A percentile compares a stretch with the other conserved stretches of the same genome.
These are phyloP conservation scores for Saccostrea echinata DNA, from an alignment of 1,140 invertebrate species.

Conservation along the genomic window DNA sequence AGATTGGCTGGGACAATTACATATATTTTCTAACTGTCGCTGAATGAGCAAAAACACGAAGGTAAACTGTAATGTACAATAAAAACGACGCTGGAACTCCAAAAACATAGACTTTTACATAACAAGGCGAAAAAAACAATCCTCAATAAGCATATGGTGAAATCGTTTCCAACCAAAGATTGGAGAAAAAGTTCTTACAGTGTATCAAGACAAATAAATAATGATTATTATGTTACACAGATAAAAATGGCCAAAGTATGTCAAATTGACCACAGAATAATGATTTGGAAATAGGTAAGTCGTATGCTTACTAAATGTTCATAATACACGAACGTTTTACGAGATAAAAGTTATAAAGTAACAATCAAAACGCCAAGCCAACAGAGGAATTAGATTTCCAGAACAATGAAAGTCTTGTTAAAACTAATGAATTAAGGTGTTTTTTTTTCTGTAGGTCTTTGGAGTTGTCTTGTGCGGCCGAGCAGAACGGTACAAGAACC, in stretches of 20 bases:
- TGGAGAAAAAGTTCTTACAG: neutral
- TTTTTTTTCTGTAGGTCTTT: neutral
- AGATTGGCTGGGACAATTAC: conserved; percentile 11
- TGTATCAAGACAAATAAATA: neutral
- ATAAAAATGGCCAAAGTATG: neutral
- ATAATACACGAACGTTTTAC: neutral
- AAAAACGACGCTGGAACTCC: too few relatives aligned
- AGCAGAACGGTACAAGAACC: conserved; percentile 2
- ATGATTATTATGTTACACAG: neutral
- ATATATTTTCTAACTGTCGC: neutral
- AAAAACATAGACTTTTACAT: too few relatives aligned
- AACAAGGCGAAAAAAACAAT: neutral
- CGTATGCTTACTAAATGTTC: neutral
- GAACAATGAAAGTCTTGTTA: neutral
- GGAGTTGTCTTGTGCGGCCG: neutral
- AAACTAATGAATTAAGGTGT: neutral
- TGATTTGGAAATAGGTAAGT: neutral
- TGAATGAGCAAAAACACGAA: conserved; percentile 9
- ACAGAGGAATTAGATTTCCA: neutral
- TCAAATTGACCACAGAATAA: neutral
- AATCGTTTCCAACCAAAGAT: neutral
- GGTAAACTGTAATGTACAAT: neutral
- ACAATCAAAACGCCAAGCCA: neutral
- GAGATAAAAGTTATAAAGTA: neutral
- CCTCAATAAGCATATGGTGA: neutral